phyloP scores from a whole-genome alignment of 2,888 invertebrate genomes.

The Eupithecia subfuscata region DNA sequence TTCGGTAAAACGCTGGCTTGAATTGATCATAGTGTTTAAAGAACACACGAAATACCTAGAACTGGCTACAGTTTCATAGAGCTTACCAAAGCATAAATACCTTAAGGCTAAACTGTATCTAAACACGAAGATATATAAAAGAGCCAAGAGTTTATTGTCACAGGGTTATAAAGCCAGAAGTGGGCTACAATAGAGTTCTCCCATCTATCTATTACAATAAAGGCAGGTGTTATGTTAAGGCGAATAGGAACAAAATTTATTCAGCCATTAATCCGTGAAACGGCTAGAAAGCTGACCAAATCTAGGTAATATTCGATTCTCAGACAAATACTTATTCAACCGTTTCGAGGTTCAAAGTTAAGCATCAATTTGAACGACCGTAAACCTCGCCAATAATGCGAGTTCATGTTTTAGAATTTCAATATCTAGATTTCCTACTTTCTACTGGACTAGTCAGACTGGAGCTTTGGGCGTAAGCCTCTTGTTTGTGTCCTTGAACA shows the following conservation, averaged over 20 bases:
- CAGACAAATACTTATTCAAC: slow-evolving; percentile 13
- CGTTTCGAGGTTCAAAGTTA: slow-evolving; percentile 33
- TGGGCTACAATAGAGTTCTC: neutral
- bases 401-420: slow-evolving; percentile 29
- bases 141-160: neutral
- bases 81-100: neutral
- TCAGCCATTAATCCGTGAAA: slow-evolving; percentile 11
- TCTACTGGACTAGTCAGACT: slow-evolving; percentile 13
- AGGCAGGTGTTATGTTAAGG: neutral
- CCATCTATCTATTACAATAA: neutral
- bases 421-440: slow-evolving; percentile 27
- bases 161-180: neutral
- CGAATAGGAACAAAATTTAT: slow-evolving; percentile 6
- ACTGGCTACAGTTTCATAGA: neutral
- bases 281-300: slow-evolving; percentile 27
- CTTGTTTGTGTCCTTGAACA: neutral
- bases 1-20: neutral
- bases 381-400: slow-evolving; percentile 24
- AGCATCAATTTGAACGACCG: slow-evolving; percentile 26
- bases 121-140: neutral
- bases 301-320: slow-evolving; percentile 12
- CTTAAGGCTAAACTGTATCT: neutral
- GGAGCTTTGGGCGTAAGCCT: neutral
- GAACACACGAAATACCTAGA: neutral
- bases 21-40: neutral